Percentiles rank a stretch among this genome's conserved stretches.
These are phyloP conservation scores for Polyommatus icarus DNA, from an alignment of 2,888 invertebrate genomes.

Conservation along the genomic window DNA sequence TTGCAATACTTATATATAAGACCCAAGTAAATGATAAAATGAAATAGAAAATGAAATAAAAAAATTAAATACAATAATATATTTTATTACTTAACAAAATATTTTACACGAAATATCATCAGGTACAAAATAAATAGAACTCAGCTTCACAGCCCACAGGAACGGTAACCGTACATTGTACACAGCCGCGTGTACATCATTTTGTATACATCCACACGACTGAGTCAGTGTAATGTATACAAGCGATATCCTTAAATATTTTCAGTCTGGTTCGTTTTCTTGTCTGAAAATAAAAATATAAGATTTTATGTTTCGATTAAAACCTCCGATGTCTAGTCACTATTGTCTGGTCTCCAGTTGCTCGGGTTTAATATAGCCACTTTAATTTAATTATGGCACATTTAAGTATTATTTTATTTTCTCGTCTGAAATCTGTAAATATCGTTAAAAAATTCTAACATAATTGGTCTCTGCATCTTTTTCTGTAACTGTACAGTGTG, in stretches of 20 bases:
- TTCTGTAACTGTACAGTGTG: too few species aligned
- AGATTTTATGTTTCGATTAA: not conserved
- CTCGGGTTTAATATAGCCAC: not conserved
- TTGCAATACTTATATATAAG: too few species aligned
- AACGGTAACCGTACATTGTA: not conserved
- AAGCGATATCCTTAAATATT: not conserved
- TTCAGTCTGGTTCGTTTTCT: not conserved
- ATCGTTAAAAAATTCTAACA: too few species aligned
- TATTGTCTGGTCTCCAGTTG: not conserved
- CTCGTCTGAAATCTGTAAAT: too few species aligned
- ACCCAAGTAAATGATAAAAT: not conserved
- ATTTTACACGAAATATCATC: slow-evolving; percentile 6
- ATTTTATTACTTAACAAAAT: slow-evolving; percentile 4
- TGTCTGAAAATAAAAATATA: slow-evolving; percentile 16
- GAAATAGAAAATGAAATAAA: too few species aligned
- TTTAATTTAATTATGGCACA: not conserved
- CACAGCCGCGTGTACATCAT: not conserved
- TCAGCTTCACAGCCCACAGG: not conserved
- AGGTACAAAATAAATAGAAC: slow-evolving; percentile 22
- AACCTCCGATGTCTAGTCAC: not conserved
- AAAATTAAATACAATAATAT: not conserved
- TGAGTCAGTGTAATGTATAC: slow-evolving; percentile 1
- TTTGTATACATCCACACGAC: not conserved
- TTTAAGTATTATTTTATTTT: too few species aligned
- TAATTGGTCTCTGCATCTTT: not conserved